Conservation (phyloP, 2,113 vertebrate genomes). For the Pelodiscus sinensis region DNA sequence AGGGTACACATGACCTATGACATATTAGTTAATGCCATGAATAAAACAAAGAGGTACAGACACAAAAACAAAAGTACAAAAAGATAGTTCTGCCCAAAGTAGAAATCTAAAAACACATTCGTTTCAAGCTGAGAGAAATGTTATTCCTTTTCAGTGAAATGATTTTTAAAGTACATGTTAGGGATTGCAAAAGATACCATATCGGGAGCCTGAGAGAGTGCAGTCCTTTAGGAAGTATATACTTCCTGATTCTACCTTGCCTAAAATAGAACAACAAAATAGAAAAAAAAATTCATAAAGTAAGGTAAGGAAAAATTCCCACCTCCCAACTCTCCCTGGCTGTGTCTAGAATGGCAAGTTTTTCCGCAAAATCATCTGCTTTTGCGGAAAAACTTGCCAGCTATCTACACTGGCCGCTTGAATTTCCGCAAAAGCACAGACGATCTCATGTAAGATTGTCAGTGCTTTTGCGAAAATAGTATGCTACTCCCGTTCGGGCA, state of each 20-base stretch:
- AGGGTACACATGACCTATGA: neutral
- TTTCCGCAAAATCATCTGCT: too few relatives aligned
- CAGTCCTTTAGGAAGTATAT: neutral
- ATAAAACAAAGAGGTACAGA: neutral
- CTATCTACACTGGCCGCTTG: too few relatives aligned
- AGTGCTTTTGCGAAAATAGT: too few relatives aligned
- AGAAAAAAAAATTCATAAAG: neutral
- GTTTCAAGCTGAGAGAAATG: neutral
- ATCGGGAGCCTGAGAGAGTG: neutral
- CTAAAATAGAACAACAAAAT: neutral
- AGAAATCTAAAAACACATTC: neutral
- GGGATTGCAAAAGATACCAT: neutral
- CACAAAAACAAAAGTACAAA: neutral
- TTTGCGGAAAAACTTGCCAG: too few relatives aligned
- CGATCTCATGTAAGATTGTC: too few relatives aligned
- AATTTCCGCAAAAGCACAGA: too few relatives aligned
- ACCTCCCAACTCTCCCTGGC: too few relatives aligned
- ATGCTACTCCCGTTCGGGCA: too few relatives aligned
- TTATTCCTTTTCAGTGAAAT: neutral
- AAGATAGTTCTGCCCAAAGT: neutral
- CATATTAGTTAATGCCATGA: neutral
- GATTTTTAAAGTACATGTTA: neutral
- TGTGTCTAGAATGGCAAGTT: too few relatives aligned
- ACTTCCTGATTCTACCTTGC: neutral
- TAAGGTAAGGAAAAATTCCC: neutral